Base-by-base conservation (phyloP, 2,113 vertebrate genomes). In the Ranitomeya imitator region DNA sequence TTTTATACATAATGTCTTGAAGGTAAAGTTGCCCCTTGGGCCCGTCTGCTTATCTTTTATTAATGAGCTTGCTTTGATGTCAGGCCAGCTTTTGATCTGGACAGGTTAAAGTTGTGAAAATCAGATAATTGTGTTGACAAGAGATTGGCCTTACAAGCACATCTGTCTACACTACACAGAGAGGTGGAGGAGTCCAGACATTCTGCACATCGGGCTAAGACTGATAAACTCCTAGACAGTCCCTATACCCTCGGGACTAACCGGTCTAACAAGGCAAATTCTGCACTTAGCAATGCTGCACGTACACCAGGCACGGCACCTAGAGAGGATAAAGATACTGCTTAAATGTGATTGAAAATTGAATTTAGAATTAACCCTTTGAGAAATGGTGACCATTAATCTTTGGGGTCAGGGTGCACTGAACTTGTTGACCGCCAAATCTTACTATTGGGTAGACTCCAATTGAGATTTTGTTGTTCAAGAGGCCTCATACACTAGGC, bases 151-250 rank as follows among this genome's bases (percentile, higher is more conserved):
- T 77, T 60, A 77, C 55, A 86, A 76, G 67, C 59, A 76, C 73
- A 77, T 86, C 85, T 86, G 85, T 86, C 85, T 77, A 61, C 85
- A 86, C 57, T 19, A 59, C 31, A 45, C 45, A 60, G 59, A 45
- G 73, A 77, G 21, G 21, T 15, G 52, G 51, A 79, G 52, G 4
- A 63, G 71, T 86, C 55, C 71, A 61, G 63, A 85, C 83, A 71
- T 51, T 65, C 12, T 82, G 16, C 18, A 61, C 52, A 21, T 51
- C 80, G 63, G 80, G 9, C 80, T 65, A 26, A 2, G 26, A 59
- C 57, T 81, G 79, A 61, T 11, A 61, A 61, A 18, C 57, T 81
- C 23, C 13, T 82, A 76, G 73, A 60, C 59, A 77, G 31, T 51
- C 71, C 45, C 19, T 86, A n/a, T 45, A 57, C 85, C 85, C 71